Evolutionary conservation across 2,113 vertebrate species (phyloP).

Genomic region (Emydocephalus ijimae): DNA sequence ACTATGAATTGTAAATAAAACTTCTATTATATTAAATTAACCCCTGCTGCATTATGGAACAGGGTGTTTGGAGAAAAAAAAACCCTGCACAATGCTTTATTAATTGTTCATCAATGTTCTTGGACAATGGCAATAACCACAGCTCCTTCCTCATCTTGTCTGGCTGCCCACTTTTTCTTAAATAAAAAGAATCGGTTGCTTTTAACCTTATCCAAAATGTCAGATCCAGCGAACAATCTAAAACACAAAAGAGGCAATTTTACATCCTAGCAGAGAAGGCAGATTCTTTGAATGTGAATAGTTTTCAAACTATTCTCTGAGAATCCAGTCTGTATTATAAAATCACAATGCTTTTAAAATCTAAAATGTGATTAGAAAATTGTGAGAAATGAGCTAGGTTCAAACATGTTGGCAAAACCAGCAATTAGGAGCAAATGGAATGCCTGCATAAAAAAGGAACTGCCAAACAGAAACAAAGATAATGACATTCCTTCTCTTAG

Average conservation of each 20-base stretch:
- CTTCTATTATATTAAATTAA: background rate
- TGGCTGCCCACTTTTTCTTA: background rate
- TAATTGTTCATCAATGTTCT: background rate
- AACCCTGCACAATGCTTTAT: background rate
- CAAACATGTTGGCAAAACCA: background rate
- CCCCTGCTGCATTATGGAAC: background rate
- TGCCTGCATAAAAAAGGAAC: background rate
- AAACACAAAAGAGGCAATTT: background rate
- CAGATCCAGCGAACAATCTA: background rate
- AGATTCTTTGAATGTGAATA: background rate
- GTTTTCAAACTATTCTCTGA: background rate
- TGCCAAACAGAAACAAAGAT: background rate
- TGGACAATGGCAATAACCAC: background rate
- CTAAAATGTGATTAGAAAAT: conserved; percentile 5
- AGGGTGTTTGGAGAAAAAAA: background rate
- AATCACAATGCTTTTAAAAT: background rate
- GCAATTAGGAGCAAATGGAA: background rate
- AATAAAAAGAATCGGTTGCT: background rate
- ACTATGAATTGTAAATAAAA: background rate
- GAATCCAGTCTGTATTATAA: background rate
- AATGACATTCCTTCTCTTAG: conserved; percentile 10
- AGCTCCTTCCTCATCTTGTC: background rate
- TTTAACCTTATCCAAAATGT: background rate
- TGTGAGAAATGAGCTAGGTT: conserved; percentile 5
- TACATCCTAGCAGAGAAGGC: background rate